Base-by-base conservation (phyloP, 2,113 vertebrate species). In the Anhinga rufa region DNA sequence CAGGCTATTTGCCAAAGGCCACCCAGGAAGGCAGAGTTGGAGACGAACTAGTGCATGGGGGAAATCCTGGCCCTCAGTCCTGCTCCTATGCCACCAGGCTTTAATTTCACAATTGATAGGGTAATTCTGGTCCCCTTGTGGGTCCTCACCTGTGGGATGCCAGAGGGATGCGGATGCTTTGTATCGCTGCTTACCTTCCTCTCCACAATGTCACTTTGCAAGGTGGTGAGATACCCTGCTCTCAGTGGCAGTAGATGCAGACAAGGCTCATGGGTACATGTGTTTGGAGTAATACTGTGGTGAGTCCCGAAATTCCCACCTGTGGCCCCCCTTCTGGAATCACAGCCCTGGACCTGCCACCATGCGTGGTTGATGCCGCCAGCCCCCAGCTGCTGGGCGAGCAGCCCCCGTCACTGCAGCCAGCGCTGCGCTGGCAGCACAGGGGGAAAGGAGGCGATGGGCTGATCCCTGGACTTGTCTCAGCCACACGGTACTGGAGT, bases 1-100 rank as follows among this genome's bases (percentile, higher is more conserved):
- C 79, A 91, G 55, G 40, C 79, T 79, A 71, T 90, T 95, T 94
- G 88, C 74, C 71, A 91, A 87, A 85, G 62, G 51, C 86, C 84
- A 95, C 89, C 78, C 54, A 84, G 64, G 74, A 95, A 91, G 66
- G 46, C 54, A 89, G 78, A 60, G 8, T 3, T 86, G 34, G 29
- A 86, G 40, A 29, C 1, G 2, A 65, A 55, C 29, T 57, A 68
- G 11, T 28, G 34, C 1, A 1, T 1, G 28, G 3, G n/a, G 20
- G 38, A 49, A 83, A 60, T 69, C 25, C 36, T 69, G 48, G 25
- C 19, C 51, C 34, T 31, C 5, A 31, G 1, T 31, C 57, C 44
- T 69, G 21, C 32, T 88, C 20, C 64, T 58, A 7, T 4, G 2
- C 49, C 44, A 79, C 24, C 36, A 87, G 52, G 51, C 8, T 71